Evolutionary conservation across 2,888 invertebrate genomes (phyloP).

Genomic region (Chaetogeoica ovagalla): DNA sequence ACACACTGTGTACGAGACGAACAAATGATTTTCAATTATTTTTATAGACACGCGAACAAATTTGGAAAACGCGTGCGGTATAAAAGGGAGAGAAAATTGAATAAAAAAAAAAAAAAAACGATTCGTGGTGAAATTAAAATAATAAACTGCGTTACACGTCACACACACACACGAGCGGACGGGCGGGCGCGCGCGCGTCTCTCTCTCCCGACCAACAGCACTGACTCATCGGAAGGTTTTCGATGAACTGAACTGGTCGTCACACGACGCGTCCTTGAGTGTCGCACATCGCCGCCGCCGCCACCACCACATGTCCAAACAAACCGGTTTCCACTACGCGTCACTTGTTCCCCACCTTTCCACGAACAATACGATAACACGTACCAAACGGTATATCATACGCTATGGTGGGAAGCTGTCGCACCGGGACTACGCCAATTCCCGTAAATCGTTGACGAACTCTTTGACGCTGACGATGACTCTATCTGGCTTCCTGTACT

Average conservation of each 20-base stretch:
- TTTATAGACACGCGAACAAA: no score
- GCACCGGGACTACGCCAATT: neutral
- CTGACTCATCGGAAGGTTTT: constrained; percentile 22
- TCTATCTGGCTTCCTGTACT: constrained; percentile 12
- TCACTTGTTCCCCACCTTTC: neutral
- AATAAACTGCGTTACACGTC: no score
- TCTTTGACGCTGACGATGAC: neutral
- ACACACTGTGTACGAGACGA: no score
- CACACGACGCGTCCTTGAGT: constrained; percentile 32
- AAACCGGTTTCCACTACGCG: constrained; percentile 31
- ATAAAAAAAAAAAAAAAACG: no score
- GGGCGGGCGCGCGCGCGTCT: no score
- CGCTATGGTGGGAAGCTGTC: neutral
- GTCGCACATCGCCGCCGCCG: no score
- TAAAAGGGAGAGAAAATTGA: no score
- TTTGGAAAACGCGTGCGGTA: no score
- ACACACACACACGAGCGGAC: no score
- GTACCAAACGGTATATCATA: neutral
- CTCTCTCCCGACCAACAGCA: neutral
- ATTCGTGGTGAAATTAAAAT: no score
- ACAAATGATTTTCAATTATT: no score
- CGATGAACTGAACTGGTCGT: constrained; percentile 4
- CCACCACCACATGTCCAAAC: constrained; percentile 33
- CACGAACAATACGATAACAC: neutral
- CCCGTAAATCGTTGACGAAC: constrained; percentile 30